These are phyloP conservation scores for Argyra leucocephala DNA, from an alignment of 2,888 invertebrate species.

Conservation along the genomic window DNA sequence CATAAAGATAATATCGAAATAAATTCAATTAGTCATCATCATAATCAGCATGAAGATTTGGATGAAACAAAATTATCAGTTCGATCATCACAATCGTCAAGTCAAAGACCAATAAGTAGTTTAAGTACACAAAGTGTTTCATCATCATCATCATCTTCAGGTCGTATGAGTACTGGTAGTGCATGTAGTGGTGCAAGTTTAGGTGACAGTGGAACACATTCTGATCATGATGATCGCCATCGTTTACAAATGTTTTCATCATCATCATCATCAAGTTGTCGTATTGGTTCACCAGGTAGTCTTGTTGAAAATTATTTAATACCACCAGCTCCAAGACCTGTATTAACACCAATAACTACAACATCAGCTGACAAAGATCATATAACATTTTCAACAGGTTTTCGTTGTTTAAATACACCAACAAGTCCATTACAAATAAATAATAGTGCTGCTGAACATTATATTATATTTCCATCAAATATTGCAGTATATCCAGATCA, in stretches of 20 bases:
- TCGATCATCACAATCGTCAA: conserved; percentile 31
- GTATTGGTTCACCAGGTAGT: conserved; percentile 36
- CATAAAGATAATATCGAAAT: conserved; percentile 27
- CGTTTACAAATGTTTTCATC: conserved; percentile 20
- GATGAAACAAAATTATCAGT: conserved; percentile 42
- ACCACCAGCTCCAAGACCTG: conserved; percentile 54
- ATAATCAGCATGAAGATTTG: conserved; percentile 22
- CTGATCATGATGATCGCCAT: conserved; percentile 67
- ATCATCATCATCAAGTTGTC: conserved; percentile 35
- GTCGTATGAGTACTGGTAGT: conserved; percentile 68
- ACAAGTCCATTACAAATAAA: conserved; percentile 32
- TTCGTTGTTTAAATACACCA: conserved; percentile 35
- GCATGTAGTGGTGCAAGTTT: conserved; percentile 65
- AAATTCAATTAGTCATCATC: conserved; percentile 24
- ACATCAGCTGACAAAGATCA: conserved; percentile 41
- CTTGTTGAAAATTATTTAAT: conserved; percentile 53
- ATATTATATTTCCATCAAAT: conserved; percentile 43
- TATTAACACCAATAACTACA: conserved; percentile 39
- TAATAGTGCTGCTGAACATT: conserved; percentile 33
- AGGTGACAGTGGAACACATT: conserved; percentile 77
- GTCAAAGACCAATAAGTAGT: conserved; percentile 56
- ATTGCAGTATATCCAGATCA: conserved; percentile 35
- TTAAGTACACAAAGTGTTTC: conserved; percentile 59
- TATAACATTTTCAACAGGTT: conserved; percentile 32
- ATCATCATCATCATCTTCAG: conserved; percentile 62